phyloP scores from a whole-genome alignment of 2,797 vertebrate species.

The Anguilla marmorata region DNA sequence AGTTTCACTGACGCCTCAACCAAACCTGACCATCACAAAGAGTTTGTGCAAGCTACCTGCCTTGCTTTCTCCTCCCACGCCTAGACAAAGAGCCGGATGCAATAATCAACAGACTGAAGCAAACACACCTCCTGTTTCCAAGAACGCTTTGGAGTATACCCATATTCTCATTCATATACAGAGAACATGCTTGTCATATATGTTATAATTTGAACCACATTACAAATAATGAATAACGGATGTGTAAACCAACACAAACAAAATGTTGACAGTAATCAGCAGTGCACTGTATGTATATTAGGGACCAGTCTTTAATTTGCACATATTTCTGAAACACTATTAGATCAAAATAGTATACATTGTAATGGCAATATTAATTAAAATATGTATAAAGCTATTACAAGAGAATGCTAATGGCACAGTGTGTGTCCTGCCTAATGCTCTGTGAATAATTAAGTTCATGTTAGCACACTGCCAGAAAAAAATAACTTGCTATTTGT shows the following conservation, averaged over 20 bases:
- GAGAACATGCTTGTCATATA: neutral
- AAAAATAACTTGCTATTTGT: neutral
- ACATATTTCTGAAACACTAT: neutral
- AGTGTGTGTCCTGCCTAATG: neutral
- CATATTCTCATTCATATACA: neutral
- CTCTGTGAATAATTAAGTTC: neutral
- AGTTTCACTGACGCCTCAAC: constrained; percentile 5
- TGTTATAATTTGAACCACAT: neutral
- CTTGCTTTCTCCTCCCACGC: neutral
- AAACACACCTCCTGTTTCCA: neutral
- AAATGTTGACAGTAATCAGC: neutral
- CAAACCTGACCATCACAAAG: neutral
- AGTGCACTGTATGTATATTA: neutral
- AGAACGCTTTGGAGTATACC: neutral
- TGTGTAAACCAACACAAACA: neutral
- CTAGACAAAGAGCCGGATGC: neutral
- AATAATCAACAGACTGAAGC: neutral
- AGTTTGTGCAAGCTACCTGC: neutral
- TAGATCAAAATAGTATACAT: neutral
- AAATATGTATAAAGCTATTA: neutral
- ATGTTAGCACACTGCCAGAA: neutral
- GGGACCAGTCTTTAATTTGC: neutral
- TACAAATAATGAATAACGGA: neutral
- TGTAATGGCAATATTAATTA: neutral
- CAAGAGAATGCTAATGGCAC: neutral